phyloP scores from a whole-genome alignment of 2,113 vertebrate genomes.

The Eolophus roseicapilla region DNA sequence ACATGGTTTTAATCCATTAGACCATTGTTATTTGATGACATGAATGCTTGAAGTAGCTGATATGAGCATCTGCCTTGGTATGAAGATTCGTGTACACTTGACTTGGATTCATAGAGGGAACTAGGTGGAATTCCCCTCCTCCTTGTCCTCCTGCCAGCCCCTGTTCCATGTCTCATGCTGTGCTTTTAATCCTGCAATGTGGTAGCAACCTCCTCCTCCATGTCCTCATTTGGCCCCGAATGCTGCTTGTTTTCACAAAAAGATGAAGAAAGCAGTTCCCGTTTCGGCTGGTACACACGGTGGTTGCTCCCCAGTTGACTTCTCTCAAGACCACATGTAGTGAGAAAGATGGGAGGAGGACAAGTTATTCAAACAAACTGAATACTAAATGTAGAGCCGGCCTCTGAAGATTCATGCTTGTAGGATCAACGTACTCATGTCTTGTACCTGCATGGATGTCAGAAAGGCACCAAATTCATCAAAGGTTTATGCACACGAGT shows the following conservation, averaged over 20 bases:
- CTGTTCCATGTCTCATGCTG: neutral
- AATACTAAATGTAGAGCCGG: neutral
- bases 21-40: neutral
- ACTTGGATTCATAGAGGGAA: neutral
- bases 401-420: neutral
- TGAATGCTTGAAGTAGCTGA: neutral
- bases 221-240: neutral
- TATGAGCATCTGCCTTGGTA: fast-evolving
- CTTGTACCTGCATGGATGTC: neutral
- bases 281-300: fast-evolving
- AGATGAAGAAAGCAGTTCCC: neutral
- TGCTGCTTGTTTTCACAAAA: neutral
- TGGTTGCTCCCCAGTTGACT: neutral
- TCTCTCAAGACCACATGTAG: neutral
- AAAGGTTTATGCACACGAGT: neutral
- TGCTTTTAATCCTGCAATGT: neutral
- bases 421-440: neutral
- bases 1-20: neutral
- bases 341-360: neutral
- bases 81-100: fast-evolving
- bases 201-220: neutral
- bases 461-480: neutral
- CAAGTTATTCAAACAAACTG: neutral
- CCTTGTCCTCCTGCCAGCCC: neutral
- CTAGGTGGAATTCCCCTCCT: neutral